Percentiles rank a stretch among this genome's conserved stretches.
Conservation (phyloP, 1,140 invertebrate genomes). For the Zaprionus capensis region DNA sequence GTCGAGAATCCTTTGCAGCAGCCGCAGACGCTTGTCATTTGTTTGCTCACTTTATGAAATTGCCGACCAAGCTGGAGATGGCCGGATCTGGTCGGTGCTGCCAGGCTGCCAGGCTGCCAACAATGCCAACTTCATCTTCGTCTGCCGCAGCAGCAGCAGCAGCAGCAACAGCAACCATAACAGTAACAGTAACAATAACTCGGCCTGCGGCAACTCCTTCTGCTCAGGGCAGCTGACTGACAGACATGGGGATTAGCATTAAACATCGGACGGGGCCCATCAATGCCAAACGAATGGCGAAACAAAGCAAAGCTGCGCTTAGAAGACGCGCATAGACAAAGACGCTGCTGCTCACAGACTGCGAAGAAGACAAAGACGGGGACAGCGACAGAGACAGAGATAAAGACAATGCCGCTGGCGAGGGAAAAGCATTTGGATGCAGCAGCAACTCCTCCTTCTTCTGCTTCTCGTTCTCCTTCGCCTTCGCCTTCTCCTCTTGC, state of each 20-base stretch:
- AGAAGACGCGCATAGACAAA: conserved; percentile 13
- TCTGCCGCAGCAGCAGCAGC: conserved; percentile 31
- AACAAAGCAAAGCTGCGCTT: conserved; percentile 40
- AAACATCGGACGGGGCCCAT: conserved; percentile 51
- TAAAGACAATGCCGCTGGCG: conserved; percentile 16
- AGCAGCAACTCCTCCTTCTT: neutral
- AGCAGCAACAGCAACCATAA: conserved; percentile 31
- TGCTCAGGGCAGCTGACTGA: conserved; percentile 35
- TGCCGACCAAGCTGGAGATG: conserved; percentile 10
- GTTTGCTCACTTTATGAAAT: conserved; percentile 75
- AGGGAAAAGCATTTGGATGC: conserved; percentile 9
- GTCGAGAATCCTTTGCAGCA: conserved; percentile 22
- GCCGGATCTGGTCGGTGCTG: conserved; percentile 6
- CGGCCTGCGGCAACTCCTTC: conserved; percentile 23
- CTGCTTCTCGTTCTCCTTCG: neutral
- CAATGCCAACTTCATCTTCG: conserved; percentile 75
- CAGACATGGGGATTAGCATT: conserved; percentile 77
- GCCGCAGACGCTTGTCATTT: conserved; percentile 67
- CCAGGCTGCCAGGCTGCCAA: conserved; percentile 30
- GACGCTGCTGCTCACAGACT: neutral
- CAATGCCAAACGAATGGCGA: conserved; percentile 31
- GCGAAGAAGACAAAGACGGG: conserved; percentile 20
- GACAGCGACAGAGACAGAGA: conserved; percentile 24
- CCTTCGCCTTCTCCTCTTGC: neutral
- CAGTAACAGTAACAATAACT: conserved; percentile 58